phyloP scores from a whole-genome alignment of 2,888 invertebrate genomes.

The Eupeodes luniger region DNA sequence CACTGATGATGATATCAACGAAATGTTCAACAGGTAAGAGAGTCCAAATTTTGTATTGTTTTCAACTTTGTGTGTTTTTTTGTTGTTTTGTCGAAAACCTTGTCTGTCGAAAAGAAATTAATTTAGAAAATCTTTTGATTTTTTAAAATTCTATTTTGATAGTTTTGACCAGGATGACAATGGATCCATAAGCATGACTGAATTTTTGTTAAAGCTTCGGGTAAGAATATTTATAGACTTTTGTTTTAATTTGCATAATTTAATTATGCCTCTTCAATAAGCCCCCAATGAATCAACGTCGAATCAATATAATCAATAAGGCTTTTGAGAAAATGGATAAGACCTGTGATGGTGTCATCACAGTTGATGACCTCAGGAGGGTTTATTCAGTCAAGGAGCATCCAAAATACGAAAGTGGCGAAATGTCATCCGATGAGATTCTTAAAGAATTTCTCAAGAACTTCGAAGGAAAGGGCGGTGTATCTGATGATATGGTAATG shows the following conservation, averaged over 20 bases:
- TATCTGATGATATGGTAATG: conserved; percentile 90
- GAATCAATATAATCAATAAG: conserved; percentile 90
- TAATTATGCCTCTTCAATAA: conserved; percentile 80
- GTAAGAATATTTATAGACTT: conserved; percentile 85
- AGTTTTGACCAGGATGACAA: conserved; percentile 92
- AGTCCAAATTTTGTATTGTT: neutral
- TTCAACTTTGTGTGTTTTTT: neutral
- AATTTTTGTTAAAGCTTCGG: conserved; percentile 92
- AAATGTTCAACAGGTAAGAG: conserved; percentile 80
- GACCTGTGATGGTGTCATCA: conserved; percentile 92
- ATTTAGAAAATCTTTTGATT: conserved; percentile 5
- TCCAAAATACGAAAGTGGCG: conserved; percentile 94
- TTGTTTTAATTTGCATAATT: neutral
- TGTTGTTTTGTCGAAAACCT: neutral
- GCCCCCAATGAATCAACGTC: conserved; percentile 92
- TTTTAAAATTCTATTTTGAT: conserved; percentile 41
- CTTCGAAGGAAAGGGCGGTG: conserved; percentile 89
- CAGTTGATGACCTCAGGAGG: conserved; percentile 89
- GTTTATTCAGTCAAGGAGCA: conserved; percentile 93
- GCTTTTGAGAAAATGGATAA: conserved; percentile 95
- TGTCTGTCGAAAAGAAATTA: neutral
- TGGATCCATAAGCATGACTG: conserved; percentile 94
- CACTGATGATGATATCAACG: conserved; percentile 84
- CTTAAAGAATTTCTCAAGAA: conserved; percentile 91
- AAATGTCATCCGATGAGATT: conserved; percentile 92